Base-by-base conservation (phyloP, 1,140 invertebrate species). In the Chymomyza costata region DNA sequence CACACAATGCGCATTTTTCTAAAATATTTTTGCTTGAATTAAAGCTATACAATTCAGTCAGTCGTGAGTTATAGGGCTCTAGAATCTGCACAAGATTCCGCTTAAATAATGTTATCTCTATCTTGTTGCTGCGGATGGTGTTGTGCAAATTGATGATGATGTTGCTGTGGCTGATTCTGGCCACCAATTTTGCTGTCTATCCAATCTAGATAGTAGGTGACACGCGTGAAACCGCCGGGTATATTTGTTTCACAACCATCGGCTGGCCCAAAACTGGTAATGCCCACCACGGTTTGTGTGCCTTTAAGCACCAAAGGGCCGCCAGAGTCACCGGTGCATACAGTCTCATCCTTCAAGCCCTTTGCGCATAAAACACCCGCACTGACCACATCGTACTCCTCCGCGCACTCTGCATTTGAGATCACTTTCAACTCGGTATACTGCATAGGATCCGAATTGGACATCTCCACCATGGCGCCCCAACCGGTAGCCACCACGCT, bases 401-500 rank as follows among this genome's bases (percentile, higher is more conserved):
- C 58, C 2, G 59, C 56, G 14, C 83, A 85, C 25, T 85, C 83
- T 0, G 35, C 43, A 54, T 85, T 85, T 3, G 73, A 78, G 32
- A 85, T 84, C 17, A 85, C 83, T 13, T 64, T 64, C 32, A 85
- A 48, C 38, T 84, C 83, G 3, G 83, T 85, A 14, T 85, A 85
- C 41, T 85, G 83, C 83, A 85, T 85, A 3, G 60, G 54, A 43
- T 83, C 80, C 11, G 76, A 70, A 45, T 64, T 83, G 25, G 58
- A 55, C 58, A 71, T 80, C 54, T 82, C 71, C 10, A 65, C 61
- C 39, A 63, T 70, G 43, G 83, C 76, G 6, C 83, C 83, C 83
- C 83, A 85, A 2, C 83, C 83, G 8, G 62, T 85, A 39, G 83
- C 83, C 17, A 85, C 76, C 39, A 85, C 83, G 13, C 67, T 83